phyloP scores from a whole-genome alignment of 2,888 invertebrate species.

The Gandaritis pyraliata region DNA sequence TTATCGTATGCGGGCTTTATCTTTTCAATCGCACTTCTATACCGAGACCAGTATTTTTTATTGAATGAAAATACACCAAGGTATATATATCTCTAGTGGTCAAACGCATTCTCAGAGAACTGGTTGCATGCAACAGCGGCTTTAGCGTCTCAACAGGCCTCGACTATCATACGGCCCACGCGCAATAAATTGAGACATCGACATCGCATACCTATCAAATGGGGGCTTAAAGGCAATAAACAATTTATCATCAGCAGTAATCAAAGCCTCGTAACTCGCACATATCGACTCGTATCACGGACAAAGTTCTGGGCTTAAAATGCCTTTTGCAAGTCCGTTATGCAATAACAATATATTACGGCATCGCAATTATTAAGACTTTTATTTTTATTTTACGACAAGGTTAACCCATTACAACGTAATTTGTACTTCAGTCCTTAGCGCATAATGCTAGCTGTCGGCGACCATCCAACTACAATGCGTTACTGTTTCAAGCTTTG shows the following conservation, averaged over 20 bases:
- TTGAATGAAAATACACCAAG: constrained; percentile 30
- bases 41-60: constrained; percentile 28
- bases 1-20: constrained; percentile 21
- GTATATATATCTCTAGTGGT: constrained; percentile 25
- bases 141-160: constrained; percentile 18
- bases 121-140: constrained; percentile 33
- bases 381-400: constrained; percentile 47
- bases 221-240: constrained; percentile 43
- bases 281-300: constrained; percentile 47
- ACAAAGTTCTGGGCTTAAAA: constrained; percentile 43
- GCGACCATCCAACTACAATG: background rate
- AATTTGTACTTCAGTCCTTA: constrained; percentile 39
- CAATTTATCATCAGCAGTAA: constrained; percentile 49
- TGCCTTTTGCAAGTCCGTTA: constrained; percentile 48
- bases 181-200: constrained; percentile 53
- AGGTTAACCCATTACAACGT: constrained; percentile 45
- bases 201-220: constrained; percentile 49
- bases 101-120: constrained; percentile 38
- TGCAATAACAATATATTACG: constrained; percentile 51
- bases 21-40: constrained; percentile 25
- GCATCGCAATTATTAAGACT: constrained; percentile 43
- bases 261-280: constrained; percentile 44
- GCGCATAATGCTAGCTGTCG: constrained; percentile 26
- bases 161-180: constrained; percentile 42
- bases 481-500: background rate